phyloP scores from a whole-genome alignment of 1,140 invertebrate species.

The Bombus cullumanus region DNA sequence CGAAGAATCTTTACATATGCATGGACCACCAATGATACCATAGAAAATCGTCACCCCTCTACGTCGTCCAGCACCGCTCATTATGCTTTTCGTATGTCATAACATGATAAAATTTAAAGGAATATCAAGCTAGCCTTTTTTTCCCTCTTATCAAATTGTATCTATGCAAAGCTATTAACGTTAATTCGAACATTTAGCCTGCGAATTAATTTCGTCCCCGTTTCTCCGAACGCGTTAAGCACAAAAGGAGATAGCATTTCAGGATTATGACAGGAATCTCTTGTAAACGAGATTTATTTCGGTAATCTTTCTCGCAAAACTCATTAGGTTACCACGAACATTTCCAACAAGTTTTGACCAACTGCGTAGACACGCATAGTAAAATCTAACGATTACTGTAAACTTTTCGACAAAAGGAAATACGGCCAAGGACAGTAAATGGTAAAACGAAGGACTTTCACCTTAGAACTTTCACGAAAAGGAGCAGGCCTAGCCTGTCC shows the following conservation, averaged over 20 bases:
- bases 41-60: constrained; percentile 63
- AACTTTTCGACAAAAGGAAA: constrained; percentile 32
- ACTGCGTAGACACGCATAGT: not conserved
- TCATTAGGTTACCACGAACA: constrained; percentile 7
- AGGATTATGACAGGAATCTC: too few relatives aligned
- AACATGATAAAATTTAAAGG: constrained; percentile 42
- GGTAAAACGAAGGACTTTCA: constrained; percentile 66
- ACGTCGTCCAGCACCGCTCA: constrained; percentile 4
- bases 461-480: not conserved
- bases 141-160: too few relatives aligned
- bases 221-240: too few relatives aligned
- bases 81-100: constrained; percentile 45
- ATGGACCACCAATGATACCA: constrained; percentile 78
- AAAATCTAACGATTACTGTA: too few relatives aligned
- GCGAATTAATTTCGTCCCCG: too few relatives aligned
- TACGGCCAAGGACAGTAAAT: constrained; percentile 62
- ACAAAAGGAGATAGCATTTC: fast-evolving
- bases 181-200: too few relatives aligned
- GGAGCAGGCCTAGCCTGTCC: too few relatives aligned
- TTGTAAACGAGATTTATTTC: not conserved
- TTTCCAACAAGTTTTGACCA: not conserved
- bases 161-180: too few relatives aligned
- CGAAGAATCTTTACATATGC: constrained; percentile 78
- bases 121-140: not conserved
- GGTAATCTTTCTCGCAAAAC: constrained; percentile 25